Percentiles rank a stretch among this genome's conserved stretches.
These are phyloP conservation scores for Choristoneura fumiferana DNA, from an alignment of 1,140 invertebrate genomes.

Conservation along the genomic window DNA sequence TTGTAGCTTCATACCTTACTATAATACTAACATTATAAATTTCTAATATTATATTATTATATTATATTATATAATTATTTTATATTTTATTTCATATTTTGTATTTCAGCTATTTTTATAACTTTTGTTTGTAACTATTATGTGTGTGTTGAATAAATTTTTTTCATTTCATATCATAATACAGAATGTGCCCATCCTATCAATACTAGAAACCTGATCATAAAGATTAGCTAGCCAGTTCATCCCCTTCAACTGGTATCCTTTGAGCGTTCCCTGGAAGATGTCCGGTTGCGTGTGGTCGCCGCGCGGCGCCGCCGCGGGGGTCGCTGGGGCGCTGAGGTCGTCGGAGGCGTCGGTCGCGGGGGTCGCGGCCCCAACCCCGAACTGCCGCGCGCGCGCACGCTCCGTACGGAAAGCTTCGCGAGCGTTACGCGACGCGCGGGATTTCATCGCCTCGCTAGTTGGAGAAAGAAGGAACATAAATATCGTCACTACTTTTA, in stretches of 20 bases:
- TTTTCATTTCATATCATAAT: too few relatives aligned
- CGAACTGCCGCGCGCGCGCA: background rate
- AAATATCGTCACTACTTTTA: too few relatives aligned
- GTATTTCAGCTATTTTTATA: too few relatives aligned
- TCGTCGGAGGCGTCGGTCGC: slow-evolving; percentile 40
- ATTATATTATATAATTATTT: too few relatives aligned
- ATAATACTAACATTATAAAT: too few relatives aligned
- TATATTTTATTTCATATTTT: too few relatives aligned
- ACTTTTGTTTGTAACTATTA: too few relatives aligned
- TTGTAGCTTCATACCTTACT: too few relatives aligned
- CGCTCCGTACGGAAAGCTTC: slow-evolving; percentile 82
- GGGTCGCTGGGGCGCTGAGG: slow-evolving; percentile 19
- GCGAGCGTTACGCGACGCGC: slow-evolving; percentile 89
- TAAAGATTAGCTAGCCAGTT: slow-evolving; percentile 98
- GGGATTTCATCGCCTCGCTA: slow-evolving; percentile 89
- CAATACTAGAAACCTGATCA: slow-evolving; percentile 87
- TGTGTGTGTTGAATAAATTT: too few relatives aligned
- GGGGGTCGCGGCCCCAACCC: slow-evolving; percentile 52
- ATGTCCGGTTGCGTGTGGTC: slow-evolving; percentile 90
- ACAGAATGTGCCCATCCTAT: background rate
- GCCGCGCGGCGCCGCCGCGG: slow-evolving; percentile 53
- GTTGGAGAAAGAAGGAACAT: too few relatives aligned
- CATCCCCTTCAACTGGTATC: slow-evolving; percentile 98
- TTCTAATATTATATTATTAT: too few relatives aligned
- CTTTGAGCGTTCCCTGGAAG: slow-evolving; percentile 94